These are phyloP conservation scores for Eubasilissa splendida DNA, from an alignment of 2,888 invertebrate species.

Conservation along the genomic window DNA sequence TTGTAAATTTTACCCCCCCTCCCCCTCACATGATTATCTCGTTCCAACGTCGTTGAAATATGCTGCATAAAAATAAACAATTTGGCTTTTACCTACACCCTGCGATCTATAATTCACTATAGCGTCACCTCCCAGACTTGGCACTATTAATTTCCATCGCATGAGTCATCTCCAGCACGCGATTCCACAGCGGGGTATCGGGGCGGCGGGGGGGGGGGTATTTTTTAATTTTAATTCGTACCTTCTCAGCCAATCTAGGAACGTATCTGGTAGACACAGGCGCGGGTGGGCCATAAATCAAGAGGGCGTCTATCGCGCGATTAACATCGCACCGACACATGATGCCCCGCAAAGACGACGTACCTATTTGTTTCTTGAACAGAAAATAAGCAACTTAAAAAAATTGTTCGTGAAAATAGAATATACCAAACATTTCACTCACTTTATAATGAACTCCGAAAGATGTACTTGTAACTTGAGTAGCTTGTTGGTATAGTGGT, in stretches of 20 bases:
- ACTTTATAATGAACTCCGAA: too few species aligned
- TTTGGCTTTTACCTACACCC: neutral
- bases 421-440: too few species aligned
- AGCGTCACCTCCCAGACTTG: conserved; percentile 14
- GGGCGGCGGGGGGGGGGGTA: conserved; percentile 35
- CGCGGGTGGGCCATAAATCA: conserved; percentile 41
- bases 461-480: too few species aligned
- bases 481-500: too few species aligned
- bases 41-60: neutral
- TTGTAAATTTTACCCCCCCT: too few species aligned
- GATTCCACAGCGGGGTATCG: conserved; percentile 44
- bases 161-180: conserved; percentile 52
- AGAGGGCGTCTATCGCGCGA: conserved; percentile 27
- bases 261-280: conserved; percentile 25
- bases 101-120: conserved; percentile 26
- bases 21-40: too few species aligned
- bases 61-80: conserved; percentile 40
- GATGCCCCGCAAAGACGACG: neutral
- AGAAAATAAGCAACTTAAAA: neutral
- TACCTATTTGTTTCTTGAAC: neutral
- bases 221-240: conserved; percentile 42
- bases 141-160: conserved; percentile 51
- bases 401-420: too few species aligned
- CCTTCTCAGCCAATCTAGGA: conserved; percentile 10
- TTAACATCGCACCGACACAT: conserved; percentile 29